Evolutionary conservation across 2,113 vertebrate species (phyloP).

Genomic region (Pongo pygmaeus): DNA sequence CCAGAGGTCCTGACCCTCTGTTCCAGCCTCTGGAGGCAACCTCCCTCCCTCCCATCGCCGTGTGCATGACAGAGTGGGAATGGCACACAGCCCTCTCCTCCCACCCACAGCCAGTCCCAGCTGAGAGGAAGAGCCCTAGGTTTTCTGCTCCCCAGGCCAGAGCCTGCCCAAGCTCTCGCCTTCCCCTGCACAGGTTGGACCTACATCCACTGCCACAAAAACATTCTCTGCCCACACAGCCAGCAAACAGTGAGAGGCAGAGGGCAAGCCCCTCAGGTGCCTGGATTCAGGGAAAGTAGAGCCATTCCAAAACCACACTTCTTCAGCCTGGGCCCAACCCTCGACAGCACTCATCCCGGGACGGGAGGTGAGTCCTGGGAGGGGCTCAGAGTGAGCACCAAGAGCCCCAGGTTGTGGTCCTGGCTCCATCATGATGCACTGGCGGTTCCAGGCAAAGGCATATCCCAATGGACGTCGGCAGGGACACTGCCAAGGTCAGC

Average conservation of each 20-base stretch:
- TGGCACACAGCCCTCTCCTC: not conserved
- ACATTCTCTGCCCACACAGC: not conserved
- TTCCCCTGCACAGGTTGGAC: not conserved
- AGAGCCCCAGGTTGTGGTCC: not conserved
- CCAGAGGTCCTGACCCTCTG: not conserved
- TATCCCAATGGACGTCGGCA: not conserved
- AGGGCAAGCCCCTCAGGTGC: not conserved
- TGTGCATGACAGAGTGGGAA: no score
- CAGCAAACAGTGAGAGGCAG: not conserved
- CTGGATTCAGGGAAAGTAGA: not conserved
- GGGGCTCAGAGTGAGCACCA: no score
- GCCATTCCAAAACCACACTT: not conserved
- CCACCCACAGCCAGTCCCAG: not conserved
- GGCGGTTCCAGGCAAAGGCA: not conserved
- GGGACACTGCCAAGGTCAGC: not conserved
- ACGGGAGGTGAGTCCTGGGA: no score
- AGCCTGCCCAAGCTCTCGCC: not conserved
- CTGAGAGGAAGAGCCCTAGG: not conserved
- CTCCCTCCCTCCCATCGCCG: accelerated
- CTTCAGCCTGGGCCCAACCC: not conserved
- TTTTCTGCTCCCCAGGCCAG: not conserved
- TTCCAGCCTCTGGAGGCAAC: not conserved
- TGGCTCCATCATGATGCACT: not conserved
- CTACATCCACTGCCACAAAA: not conserved
- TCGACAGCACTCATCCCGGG: not conserved